Conservation (phyloP, 2,797 vertebrate species). For the Platalea minor region DNA sequence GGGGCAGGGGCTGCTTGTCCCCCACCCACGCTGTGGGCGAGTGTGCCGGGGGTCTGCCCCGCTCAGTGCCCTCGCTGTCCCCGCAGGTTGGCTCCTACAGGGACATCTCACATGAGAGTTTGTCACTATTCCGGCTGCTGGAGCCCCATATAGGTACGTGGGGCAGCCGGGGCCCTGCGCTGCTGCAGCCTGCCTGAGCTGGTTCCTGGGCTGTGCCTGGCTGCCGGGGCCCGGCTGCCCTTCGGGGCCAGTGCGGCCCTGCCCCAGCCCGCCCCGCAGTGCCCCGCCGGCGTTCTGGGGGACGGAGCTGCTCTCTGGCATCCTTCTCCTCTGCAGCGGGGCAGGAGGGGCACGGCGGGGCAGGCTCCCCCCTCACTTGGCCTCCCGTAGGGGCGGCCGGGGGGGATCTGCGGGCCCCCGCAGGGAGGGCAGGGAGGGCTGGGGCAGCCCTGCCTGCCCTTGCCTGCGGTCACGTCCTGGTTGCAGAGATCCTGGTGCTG, state of each 20-base stretch:
- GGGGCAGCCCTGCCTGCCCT: not conserved
- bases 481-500: slow-evolving; percentile 91
- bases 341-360: not conserved
- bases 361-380: not conserved
- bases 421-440: not conserved
- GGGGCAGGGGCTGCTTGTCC: not conserved
- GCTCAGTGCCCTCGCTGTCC: not conserved
- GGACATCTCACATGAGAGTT: slow-evolving; percentile 88
- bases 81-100: slow-evolving; percentile 82
- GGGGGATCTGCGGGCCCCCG: not conserved
- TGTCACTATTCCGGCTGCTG: slow-evolving; percentile 91
- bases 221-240: not conserved
- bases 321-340: not conserved
- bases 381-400: not conserved
- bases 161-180: not conserved
- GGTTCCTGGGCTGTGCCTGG: not conserved
- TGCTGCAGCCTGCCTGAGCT: not conserved
- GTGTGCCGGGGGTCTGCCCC: too few species aligned
- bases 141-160: slow-evolving; percentile 87
- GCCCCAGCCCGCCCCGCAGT: not conserved
- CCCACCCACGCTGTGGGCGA: fast-evolving
- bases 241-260: not conserved
- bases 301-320: not conserved
- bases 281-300: fast-evolving
- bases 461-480: fast-evolving